These are phyloP conservation scores for Psettodes erumei DNA, from an alignment of 2,113 vertebrate species.

Conservation along the genomic window DNA sequence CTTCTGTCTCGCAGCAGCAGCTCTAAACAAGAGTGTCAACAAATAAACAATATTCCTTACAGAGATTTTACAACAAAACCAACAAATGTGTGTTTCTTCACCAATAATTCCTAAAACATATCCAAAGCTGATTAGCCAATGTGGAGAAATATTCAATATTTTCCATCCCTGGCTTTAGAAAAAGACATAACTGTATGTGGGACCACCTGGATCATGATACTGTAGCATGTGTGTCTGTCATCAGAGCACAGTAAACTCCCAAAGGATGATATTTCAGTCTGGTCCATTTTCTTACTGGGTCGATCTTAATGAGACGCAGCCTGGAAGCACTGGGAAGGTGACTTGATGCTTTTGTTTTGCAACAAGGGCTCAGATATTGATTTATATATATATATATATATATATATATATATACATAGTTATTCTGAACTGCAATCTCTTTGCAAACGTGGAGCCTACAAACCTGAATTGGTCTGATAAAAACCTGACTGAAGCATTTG, in stretches of 20 bases:
- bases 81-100: background rate
- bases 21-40: conserved; percentile 18
- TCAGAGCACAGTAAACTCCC: conserved; percentile 8
- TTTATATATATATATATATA: no score
- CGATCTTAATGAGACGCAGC: conserved; percentile 45
- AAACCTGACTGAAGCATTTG: conserved; percentile 32
- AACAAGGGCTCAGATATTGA: conserved; percentile 11
- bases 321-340: background rate
- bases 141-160: no score
- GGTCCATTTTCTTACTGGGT: conserved; percentile 61
- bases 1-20: conserved; percentile 56
- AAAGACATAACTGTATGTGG: background rate
- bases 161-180: background rate
- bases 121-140: no score
- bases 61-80: background rate
- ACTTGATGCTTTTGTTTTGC: conserved; percentile 3
- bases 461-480: conserved; percentile 2
- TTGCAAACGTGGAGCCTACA: conserved; percentile 7
- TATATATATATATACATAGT: no score
- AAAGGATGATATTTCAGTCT: conserved; percentile 44
- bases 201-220: background rate
- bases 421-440: no score
- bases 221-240: conserved; percentile 21
- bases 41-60: background rate
- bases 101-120: background rate